Conservation (phyloP, 2,113 vertebrate species). For the Charina bottae region DNA sequence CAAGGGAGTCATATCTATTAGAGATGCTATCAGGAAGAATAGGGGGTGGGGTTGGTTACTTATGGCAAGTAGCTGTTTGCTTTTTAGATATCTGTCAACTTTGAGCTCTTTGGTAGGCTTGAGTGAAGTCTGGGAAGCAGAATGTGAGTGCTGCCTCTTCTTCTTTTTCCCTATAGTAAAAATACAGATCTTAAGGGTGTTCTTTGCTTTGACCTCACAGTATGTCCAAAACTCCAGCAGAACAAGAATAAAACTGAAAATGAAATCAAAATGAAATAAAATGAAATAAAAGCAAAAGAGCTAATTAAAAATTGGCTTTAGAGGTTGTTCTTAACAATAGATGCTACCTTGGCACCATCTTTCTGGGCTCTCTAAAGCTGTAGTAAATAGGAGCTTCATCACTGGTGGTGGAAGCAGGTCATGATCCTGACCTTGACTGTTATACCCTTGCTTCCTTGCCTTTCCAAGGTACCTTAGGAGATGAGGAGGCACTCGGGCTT, state of each 20-base stretch:
- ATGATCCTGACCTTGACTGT: not conserved
- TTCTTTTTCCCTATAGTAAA: not conserved
- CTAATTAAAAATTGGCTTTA: not conserved
- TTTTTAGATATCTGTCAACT: not conserved
- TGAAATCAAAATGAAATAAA: too few relatives aligned
- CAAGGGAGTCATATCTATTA: not conserved
- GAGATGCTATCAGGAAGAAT: not conserved
- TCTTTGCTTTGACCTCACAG: not conserved
- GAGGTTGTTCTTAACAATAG: not conserved
- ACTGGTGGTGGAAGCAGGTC: not conserved
- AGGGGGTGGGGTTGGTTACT: not conserved
- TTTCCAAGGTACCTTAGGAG: not conserved
- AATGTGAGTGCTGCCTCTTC: not conserved
- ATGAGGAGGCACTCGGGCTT: not conserved
- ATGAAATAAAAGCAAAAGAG: not conserved
- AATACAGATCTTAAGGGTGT: not conserved
- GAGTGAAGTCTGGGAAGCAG: not conserved
- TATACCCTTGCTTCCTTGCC: not conserved
- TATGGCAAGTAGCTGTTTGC: not conserved
- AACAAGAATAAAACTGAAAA: not conserved
- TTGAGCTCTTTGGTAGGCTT: not conserved
- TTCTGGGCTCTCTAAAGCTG: not conserved
- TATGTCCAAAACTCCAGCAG: not conserved
- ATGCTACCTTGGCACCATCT: not conserved
- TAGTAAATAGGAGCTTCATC: not conserved